Evolutionary conservation across 2,113 vertebrate genomes (phyloP).

Genomic region (cat (Felis catus)): F.catus_Fca126_mat1.0 CM031416.1:79960501-79961000

Average conservation of each 20-base stretch:
- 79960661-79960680: not conserved
- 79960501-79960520: slow-evolving; percentile 15
- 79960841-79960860: not conserved
- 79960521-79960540: not conserved
- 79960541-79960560: not conserved
- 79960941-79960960: not conserved
- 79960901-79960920: not conserved
- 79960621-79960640: not conserved
- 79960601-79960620: not conserved
- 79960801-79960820: too few species aligned
- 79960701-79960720: not conserved
- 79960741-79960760: not conserved
- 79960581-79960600: not conserved
- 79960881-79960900: not conserved
- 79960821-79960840: not conserved
- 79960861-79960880: not conserved
- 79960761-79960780: not conserved
- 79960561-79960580: not conserved
- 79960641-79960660: not conserved
- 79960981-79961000: not conserved
- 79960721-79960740: not conserved
- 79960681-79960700: not conserved
- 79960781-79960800: not conserved
- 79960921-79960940: not conserved
- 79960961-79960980: not conserved